phyloP scores from a whole-genome alignment of 2,888 invertebrate species.

The Latheticus oryzae region DNA sequence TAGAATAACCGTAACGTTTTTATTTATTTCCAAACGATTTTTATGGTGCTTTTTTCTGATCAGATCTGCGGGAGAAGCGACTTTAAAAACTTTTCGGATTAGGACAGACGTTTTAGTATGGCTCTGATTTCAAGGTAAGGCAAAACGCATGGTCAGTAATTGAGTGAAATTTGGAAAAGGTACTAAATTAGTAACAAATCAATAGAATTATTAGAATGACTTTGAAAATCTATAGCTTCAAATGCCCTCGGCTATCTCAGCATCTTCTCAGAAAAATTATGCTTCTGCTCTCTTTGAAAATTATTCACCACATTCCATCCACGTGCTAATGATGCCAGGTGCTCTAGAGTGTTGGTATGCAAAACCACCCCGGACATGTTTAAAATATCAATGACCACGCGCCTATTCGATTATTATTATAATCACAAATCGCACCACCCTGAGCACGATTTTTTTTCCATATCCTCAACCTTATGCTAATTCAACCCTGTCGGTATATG shows the following conservation, averaged over 20 bases:
- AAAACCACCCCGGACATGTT: slow-evolving; percentile 40
- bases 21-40: background rate
- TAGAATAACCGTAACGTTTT: too few relatives aligned
- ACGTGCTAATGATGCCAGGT: slow-evolving; percentile 40
- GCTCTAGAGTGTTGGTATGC: slow-evolving; percentile 40
- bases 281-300: too few relatives aligned
- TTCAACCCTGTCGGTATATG: slow-evolving; percentile 49
- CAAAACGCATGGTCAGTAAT: too few relatives aligned
- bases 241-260: background rate
- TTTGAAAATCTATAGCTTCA: background rate
- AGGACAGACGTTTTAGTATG: too few relatives aligned
- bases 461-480: slow-evolving; percentile 52
- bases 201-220: background rate
- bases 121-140: too few relatives aligned
- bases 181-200: background rate
- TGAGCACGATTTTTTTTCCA: slow-evolving; percentile 36
- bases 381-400: slow-evolving; percentile 48
- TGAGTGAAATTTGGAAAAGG: too few relatives aligned
- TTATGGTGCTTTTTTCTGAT: background rate
- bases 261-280: slow-evolving; percentile 22
- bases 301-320: slow-evolving; percentile 33
- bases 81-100: too few relatives aligned
- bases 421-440: slow-evolving; percentile 36
- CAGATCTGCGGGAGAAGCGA: too few relatives aligned
- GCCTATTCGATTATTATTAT: slow-evolving; percentile 43